These are phyloP conservation scores for human DNA, from an alignment of 2,113 vertebrate species.

Conservation along the genomic window GRCh38 chr2:87567501-87568000, in stretches of 20 bases:
- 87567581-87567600: background rate
- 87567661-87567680: background rate
- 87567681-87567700: background rate
- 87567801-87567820: background rate
- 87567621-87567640: background rate
- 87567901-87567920: background rate
- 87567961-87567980: background rate
- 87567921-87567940: background rate
- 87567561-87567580: too few species aligned
- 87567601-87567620: background rate
- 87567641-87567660: background rate
- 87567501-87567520: background rate
- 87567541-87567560: background rate
- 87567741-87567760: background rate
- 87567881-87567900: background rate
- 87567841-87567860: background rate
- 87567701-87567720: background rate
- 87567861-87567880: background rate
- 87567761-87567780: background rate
- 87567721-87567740: background rate
- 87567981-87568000: background rate
- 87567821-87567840: background rate
- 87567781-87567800: background rate
- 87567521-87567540: background rate
- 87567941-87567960: background rate